These are phyloP conservation scores for Calameuta filiformis DNA, from an alignment of 2,888 invertebrate genomes.

Conservation along the genomic window DNA sequence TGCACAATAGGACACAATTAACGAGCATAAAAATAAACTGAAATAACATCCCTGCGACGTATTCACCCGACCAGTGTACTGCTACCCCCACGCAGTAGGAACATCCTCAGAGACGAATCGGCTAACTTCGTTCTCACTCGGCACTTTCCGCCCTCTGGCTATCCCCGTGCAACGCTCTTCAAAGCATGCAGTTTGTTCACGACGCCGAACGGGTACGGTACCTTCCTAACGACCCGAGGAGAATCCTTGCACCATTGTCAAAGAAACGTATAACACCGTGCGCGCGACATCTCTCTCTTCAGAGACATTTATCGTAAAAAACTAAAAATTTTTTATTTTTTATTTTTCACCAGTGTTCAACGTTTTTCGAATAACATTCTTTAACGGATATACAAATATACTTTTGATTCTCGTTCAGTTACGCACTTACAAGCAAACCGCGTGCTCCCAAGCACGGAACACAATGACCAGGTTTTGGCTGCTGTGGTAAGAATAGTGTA, in stretches of 20 bases:
- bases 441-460: not conserved
- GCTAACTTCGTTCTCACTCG: not conserved
- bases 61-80: not conserved
- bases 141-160: not conserved
- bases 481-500: not conserved
- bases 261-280: not conserved
- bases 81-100: not conserved
- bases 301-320: not conserved
- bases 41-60: not conserved
- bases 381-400: not conserved
- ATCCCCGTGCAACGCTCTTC: not conserved
- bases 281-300: not conserved
- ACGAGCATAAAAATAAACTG: not conserved
- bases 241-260: not conserved
- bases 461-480: not conserved
- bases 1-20: not conserved
- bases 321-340: no score
- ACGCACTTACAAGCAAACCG: not conserved
- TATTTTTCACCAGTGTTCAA: not conserved
- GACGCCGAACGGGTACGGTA: conserved; percentile 41
- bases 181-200: conserved; percentile 49
- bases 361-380: not conserved
- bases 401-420: not conserved
- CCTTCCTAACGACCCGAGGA: not conserved
- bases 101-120: not conserved